A percentile compares a stretch with the other conserved stretches of the same genome.
phyloP scores from a whole-genome alignment of 2,888 invertebrate species.

The Drosophila borborema region DNA sequence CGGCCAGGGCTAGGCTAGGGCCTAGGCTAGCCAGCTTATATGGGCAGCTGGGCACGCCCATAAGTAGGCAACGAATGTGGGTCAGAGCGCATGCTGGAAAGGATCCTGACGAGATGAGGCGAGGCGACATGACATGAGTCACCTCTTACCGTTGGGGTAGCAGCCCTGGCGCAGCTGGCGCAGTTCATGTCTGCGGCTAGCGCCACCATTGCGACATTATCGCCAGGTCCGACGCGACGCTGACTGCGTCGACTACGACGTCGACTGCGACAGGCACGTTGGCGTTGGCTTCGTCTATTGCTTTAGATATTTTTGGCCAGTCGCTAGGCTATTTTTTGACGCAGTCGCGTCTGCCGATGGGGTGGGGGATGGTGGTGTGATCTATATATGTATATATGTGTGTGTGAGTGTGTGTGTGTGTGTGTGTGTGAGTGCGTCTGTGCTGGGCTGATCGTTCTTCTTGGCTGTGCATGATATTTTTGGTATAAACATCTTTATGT shows the following conservation, averaged over 20 bases:
- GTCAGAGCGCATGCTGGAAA: slow-evolving; percentile 5
- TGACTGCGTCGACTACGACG: not conserved
- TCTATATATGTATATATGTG: not conserved
- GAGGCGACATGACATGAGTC: not conserved
- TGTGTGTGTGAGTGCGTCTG: not conserved
- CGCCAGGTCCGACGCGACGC: slow-evolving; percentile 8
- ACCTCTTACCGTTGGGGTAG: not conserved
- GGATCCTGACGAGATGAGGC: not conserved
- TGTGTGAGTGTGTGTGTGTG: not conserved
- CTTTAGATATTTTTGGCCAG: slow-evolving; percentile 67
- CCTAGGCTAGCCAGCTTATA: slow-evolving; percentile 1
- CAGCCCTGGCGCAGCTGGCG: slow-evolving; percentile 29
- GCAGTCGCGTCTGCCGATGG: slow-evolving; percentile 45
- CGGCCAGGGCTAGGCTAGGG: slow-evolving; percentile 15
- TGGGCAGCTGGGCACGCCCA: slow-evolving; percentile 33
- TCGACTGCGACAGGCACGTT: slow-evolving; percentile 7
- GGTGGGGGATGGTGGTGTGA: slow-evolving; percentile 9
- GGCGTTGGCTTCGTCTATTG: slow-evolving; percentile 61
- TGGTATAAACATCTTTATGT: slow-evolving; percentile 80
- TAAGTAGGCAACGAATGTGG: slow-evolving; percentile 59
- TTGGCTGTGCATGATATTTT: slow-evolving; percentile 68
- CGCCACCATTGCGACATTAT: slow-evolving; percentile 57
- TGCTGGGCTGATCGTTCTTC: slow-evolving; percentile 32
- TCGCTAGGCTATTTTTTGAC: slow-evolving; percentile 74
- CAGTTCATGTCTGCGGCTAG: slow-evolving; percentile 42